phyloP scores from a whole-genome alignment of 2,797 vertebrate genomes.

The Gymnodraco acuticeps region DNA sequence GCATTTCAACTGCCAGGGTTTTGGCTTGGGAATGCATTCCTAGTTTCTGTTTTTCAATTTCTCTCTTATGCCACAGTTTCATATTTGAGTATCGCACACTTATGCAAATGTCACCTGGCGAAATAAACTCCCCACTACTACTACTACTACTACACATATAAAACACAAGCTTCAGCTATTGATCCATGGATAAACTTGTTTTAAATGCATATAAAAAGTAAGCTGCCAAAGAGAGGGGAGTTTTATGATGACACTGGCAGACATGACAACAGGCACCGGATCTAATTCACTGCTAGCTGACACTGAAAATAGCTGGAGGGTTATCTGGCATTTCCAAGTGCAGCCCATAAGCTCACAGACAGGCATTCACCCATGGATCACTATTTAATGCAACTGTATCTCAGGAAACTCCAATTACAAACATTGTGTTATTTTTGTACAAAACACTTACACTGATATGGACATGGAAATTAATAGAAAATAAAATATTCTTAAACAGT shows the following conservation, averaged over 20 bases:
- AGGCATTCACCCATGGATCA: background rate
- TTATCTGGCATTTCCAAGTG: constrained; percentile 37
- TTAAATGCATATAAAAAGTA: constrained; percentile 10
- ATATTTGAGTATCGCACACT: background rate
- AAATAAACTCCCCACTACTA: background rate
- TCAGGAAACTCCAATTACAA: background rate
- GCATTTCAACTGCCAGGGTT: too few species aligned
- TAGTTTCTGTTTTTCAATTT: background rate
- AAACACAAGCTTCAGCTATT: background rate
- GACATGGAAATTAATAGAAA: background rate
- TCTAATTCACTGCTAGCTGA: constrained; percentile 34
- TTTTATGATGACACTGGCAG: constrained; percentile 39
- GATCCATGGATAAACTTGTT: background rate
- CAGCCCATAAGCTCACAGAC: constrained; percentile 21
- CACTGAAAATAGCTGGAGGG: constrained; percentile 16
- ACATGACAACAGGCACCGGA: constrained; percentile 53
- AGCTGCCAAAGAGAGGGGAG: background rate
- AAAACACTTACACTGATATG: background rate
- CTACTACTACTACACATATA: background rate
- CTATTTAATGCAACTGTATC: constrained; percentile 7
- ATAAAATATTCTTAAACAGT: background rate
- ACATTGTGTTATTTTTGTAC: background rate
- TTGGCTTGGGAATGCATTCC: too few species aligned
- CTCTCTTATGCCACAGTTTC: background rate
- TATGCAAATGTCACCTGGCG: background rate